Conservation (phyloP, 2,797 vertebrate genomes). For the Sebastes aleutianus region DNA sequence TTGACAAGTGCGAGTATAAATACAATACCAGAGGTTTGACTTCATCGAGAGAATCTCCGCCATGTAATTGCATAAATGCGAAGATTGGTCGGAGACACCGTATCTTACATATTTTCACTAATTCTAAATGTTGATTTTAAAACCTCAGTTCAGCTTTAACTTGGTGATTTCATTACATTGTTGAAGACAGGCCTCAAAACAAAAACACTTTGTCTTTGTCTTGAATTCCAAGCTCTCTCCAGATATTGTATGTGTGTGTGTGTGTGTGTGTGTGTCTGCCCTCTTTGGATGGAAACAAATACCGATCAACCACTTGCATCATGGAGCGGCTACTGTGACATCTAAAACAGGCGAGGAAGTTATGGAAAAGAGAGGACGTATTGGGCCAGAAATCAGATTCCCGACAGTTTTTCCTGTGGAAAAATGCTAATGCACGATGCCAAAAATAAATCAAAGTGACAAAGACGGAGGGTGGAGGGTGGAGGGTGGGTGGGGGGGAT, state of each 20-base stretch:
- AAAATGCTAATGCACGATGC: constrained; percentile 68
- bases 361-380: constrained; percentile 74
- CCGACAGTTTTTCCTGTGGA: constrained; percentile 79
- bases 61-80: not conserved
- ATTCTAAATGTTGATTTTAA: not conserved
- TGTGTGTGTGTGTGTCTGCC: constrained; percentile 2
- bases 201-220: constrained; percentile 6
- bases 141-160: not conserved
- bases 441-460: constrained; percentile 82
- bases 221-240: constrained; percentile 5
- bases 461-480: constrained; percentile 57
- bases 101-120: not conserved
- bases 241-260: not conserved
- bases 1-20: not conserved
- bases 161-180: constrained; percentile 2
- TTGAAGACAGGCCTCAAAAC: not conserved
- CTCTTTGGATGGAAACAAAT: constrained; percentile 56
- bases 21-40: not conserved
- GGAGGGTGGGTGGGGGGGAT: constrained; percentile 8
- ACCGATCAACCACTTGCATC: constrained; percentile 63
- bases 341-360: constrained; percentile 71
- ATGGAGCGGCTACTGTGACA: constrained; percentile 67
- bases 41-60: not conserved
- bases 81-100: not conserved
- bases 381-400: constrained; percentile 74